phyloP scores from a whole-genome alignment of 2,113 vertebrate genomes.

The Podiceps cristatus region DNA sequence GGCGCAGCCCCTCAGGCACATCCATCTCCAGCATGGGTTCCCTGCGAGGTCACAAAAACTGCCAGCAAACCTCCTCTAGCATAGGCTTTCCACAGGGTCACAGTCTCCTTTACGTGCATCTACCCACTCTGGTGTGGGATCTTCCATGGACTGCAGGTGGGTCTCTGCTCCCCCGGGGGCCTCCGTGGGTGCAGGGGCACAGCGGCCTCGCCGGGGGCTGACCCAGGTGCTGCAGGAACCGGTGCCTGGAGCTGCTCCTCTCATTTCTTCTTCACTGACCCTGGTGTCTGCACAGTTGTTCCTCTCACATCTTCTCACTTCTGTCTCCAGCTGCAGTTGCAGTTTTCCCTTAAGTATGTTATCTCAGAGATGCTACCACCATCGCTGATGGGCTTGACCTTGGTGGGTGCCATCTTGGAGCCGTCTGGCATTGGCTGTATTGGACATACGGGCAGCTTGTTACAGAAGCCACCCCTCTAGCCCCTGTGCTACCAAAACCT shows the following conservation, averaged over 20 bases:
- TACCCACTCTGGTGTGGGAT: rapidly evolving
- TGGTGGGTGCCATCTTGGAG: rapidly evolving
- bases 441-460: rapidly evolving
- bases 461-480: neutral
- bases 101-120: neutral
- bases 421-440: rapidly evolving
- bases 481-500: rapidly evolving
- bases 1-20: neutral
- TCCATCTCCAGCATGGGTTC: neutral
- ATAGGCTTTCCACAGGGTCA: neutral
- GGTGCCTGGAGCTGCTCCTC: neutral
- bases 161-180: neutral
- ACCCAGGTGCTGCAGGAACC: too few relatives aligned
- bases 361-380: rapidly evolving
- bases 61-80: neutral
- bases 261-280: neutral
- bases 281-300: neutral
- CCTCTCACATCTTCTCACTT: neutral
- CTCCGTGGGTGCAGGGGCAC: neutral
- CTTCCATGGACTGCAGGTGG: neutral
- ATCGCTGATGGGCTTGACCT: rapidly evolving
- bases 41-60: neutral
- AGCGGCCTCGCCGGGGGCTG: neutral
- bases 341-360: neutral
- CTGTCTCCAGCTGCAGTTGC: neutral